phyloP scores from a whole-genome alignment of 2,888 invertebrate species.

The Caenorhabditis uteleia region DNA sequence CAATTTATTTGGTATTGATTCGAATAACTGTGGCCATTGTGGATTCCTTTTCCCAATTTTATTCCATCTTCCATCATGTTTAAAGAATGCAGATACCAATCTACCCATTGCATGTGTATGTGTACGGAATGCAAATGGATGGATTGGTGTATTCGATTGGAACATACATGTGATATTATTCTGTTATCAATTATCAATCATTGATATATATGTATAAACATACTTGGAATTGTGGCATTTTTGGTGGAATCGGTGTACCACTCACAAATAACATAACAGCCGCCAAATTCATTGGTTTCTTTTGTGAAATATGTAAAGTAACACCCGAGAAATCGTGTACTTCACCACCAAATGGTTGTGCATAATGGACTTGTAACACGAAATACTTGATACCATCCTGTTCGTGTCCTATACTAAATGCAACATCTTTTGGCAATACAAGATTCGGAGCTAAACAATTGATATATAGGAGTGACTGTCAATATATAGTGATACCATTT shows the following conservation, averaged over 20 bases:
- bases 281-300: slow-evolving; percentile 65
- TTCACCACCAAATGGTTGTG: slow-evolving; percentile 68
- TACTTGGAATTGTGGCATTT: not conserved
- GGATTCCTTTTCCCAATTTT: slow-evolving; percentile 75
- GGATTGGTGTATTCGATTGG: slow-evolving; percentile 45
- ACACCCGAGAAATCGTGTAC: slow-evolving; percentile 71
- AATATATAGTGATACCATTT: slow-evolving; percentile 71
- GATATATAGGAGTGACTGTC: not conserved
- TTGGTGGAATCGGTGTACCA: slow-evolving; percentile 69
- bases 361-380: slow-evolving; percentile 73
- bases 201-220: slow-evolving; percentile 25
- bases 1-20: slow-evolving; percentile 71
- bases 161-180: slow-evolving; percentile 73
- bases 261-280: slow-evolving; percentile 71
- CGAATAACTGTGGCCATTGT: slow-evolving; percentile 77
- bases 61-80: slow-evolving; percentile 67
- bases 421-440: slow-evolving; percentile 74
- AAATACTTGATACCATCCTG: slow-evolving; percentile 73
- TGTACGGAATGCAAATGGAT: slow-evolving; percentile 70
- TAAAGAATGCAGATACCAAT: slow-evolving; percentile 71
- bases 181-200: too few relatives aligned
- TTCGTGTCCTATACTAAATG: slow-evolving; percentile 74
- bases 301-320: slow-evolving; percentile 66
- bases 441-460: slow-evolving; percentile 72
- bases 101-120: slow-evolving; percentile 74